These are phyloP conservation scores for Pipa parva DNA, from an alignment of 2,113 vertebrate genomes.

Conservation along the genomic window DNA sequence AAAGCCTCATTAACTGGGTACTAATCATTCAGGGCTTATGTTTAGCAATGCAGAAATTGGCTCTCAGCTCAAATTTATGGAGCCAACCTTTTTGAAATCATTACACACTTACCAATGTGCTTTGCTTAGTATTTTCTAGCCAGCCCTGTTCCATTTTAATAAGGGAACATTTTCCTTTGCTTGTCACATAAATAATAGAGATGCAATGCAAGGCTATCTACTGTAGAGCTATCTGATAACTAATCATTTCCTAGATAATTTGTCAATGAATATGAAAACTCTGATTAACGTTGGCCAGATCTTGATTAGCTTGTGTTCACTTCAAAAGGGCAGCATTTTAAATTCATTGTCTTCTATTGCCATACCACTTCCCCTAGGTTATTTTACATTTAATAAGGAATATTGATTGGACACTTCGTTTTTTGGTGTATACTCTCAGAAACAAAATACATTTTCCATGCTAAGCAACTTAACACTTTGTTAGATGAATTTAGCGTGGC, in stretches of 20 bases:
- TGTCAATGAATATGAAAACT: conserved; percentile 30
- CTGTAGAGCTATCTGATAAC: conserved; percentile 1
- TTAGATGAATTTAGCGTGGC: conserved; percentile 33
- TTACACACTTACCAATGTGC: background rate
- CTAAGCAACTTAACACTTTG: conserved; percentile 13
- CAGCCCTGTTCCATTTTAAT: background rate
- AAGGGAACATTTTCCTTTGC: conserved; percentile 7
- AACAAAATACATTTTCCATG: conserved; percentile 28
- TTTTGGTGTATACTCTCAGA: conserved; percentile 27
- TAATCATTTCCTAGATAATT: conserved; percentile 32
- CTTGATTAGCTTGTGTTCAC: conserved; percentile 33
- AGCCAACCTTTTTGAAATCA: background rate
- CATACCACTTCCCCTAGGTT: conserved; percentile 18
- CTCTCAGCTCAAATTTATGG: background rate
- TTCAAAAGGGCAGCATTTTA: conserved; percentile 20
- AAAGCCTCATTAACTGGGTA: no score
- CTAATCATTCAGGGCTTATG: background rate
- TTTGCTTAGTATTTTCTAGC: background rate
- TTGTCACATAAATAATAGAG: conserved; percentile 32
- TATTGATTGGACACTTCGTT: conserved; percentile 35
- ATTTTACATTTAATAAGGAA: conserved; percentile 35
- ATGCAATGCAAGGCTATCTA: conserved; percentile 13
- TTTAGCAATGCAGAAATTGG: background rate
- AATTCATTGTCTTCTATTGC: conserved; percentile 36
- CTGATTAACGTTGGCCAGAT: conserved; percentile 11